phyloP scores from a whole-genome alignment of 2,113 vertebrate species.

The Syngnathus typhle region DNA sequence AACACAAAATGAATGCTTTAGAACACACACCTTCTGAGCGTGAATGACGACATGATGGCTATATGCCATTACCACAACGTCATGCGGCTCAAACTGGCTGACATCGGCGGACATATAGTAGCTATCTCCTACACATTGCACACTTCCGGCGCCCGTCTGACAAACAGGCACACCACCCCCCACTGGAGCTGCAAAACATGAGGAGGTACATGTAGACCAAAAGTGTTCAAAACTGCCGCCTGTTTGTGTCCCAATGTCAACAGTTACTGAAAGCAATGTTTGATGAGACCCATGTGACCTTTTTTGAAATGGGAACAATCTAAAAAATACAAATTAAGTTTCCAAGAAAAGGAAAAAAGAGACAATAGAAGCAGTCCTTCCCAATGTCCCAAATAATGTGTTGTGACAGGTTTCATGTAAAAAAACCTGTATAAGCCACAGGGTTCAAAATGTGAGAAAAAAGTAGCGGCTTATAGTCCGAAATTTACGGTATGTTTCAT shows the following conservation, averaged over 20 bases:
- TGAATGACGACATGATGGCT: slow-evolving; percentile 74
- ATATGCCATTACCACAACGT: slow-evolving; percentile 78
- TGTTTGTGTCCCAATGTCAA: neutral
- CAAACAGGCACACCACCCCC: slow-evolving; percentile 42
- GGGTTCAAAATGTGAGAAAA: no score
- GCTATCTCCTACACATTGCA: slow-evolving; percentile 60
- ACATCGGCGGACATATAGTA: slow-evolving; percentile 77
- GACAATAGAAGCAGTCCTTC: no score
- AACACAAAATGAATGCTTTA: neutral
- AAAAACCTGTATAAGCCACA: no score
- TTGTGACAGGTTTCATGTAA: no score
- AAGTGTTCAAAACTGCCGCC: neutral
- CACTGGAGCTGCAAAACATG: slow-evolving; percentile 28
- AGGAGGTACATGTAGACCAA: neutral
- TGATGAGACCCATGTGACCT: no score
- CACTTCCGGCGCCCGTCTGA: slow-evolving; percentile 57
- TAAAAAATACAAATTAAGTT: no score
- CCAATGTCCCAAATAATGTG: no score
- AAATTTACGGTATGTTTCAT: no score
- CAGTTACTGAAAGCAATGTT: no score
- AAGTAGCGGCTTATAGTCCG: no score
- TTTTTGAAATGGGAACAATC: no score
- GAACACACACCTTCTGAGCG: slow-evolving; percentile 74
- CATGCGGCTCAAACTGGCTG: slow-evolving; percentile 79
- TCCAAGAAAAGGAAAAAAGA: no score